These are phyloP conservation scores for Bergia puertoricense DNA, from an alignment of 92 coral and sea anemone genomes.

Conservation along the genomic window DNA sequence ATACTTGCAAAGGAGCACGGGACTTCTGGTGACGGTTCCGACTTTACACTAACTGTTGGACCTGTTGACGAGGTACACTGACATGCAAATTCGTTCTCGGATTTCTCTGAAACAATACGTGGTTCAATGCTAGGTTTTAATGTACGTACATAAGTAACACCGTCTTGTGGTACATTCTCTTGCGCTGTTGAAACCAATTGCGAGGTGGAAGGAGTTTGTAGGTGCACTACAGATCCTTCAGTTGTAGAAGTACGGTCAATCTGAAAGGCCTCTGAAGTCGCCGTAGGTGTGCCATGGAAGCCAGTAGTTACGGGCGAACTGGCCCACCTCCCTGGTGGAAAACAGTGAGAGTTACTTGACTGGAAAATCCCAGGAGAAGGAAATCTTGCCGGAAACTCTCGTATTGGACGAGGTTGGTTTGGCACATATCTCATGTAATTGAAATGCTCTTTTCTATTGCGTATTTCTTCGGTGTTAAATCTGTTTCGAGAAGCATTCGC, in stretches of 20 bases:
- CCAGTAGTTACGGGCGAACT: not conserved
- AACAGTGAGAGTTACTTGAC: conserved; percentile 1
- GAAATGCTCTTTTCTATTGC: not conserved
- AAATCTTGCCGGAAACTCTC: not conserved
- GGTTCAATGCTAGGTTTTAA: not conserved
- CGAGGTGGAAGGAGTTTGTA: not conserved
- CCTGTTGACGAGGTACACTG: conserved; percentile 13
- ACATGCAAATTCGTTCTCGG: not conserved
- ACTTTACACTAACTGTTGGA: not conserved
- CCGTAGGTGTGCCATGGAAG: not conserved
- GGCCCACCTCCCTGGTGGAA: not conserved
- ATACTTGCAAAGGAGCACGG: not conserved
- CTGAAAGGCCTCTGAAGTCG: not conserved
- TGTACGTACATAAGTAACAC: not conserved
- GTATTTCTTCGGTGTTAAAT: not conserved
- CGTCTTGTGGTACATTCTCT: not conserved
- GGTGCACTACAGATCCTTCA: not conserved
- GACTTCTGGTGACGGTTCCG: not conserved
- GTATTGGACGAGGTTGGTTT: not conserved
- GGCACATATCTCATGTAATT: not conserved
- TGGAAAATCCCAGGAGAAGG: not conserved
- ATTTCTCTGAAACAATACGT: not conserved
- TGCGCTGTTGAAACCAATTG: not conserved
- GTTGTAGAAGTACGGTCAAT: not conserved
- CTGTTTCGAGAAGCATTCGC: not conserved